A percentile compares a stretch with the other conserved stretches of the same genome.
These are phyloP conservation scores for Chanos chanos DNA, from an alignment of 2,797 vertebrate species.

Conservation along the genomic window DNA sequence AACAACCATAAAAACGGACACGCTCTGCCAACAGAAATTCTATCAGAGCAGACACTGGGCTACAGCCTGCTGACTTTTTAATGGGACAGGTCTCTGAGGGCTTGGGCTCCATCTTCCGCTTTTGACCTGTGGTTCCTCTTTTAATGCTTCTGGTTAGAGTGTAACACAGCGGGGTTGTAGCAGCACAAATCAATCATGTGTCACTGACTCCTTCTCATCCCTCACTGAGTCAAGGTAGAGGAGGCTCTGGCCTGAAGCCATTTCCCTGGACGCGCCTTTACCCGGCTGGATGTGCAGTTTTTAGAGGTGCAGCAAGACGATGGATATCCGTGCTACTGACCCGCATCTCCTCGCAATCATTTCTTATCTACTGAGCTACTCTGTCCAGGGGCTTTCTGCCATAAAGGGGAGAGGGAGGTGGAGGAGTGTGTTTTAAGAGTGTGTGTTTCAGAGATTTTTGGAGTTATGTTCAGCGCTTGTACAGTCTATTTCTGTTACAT, in stretches of 20 bases:
- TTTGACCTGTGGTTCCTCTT: conserved; percentile 25
- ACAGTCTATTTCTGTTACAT: too few relatives aligned
- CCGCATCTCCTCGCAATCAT: conserved; percentile 23
- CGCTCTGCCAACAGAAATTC: too few relatives aligned
- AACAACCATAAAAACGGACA: background rate
- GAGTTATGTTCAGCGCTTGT: too few relatives aligned
- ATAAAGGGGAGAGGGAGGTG: conserved; percentile 21
- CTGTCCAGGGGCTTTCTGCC: conserved; percentile 7
- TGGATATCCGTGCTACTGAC: conserved; percentile 35
- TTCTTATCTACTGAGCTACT: conserved; percentile 14
- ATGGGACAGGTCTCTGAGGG: conserved; percentile 10
- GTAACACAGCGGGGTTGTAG: conserved; percentile 32
- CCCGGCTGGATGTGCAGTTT: conserved; percentile 46
- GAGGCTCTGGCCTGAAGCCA: conserved; percentile 40
- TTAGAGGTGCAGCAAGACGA: conserved; percentile 18
- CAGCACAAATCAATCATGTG: conserved; percentile 43
- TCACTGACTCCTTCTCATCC: conserved; percentile 10
- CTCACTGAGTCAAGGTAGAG: background rate
- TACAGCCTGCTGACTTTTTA: conserved; percentile 4
- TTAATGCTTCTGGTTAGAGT: conserved; percentile 16
- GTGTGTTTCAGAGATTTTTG: too few relatives aligned
- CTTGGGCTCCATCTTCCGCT: conserved; percentile 23
- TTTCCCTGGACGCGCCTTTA: conserved; percentile 62
- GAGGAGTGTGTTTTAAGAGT: too few relatives aligned
- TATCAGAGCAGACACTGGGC: conserved; percentile 1